Percentiles rank a stretch among this genome's conserved stretches.
Evolutionary conservation across 2,797 vertebrate genomes (phyloP).

Genomic region (Echeneis naucrates): DNA sequence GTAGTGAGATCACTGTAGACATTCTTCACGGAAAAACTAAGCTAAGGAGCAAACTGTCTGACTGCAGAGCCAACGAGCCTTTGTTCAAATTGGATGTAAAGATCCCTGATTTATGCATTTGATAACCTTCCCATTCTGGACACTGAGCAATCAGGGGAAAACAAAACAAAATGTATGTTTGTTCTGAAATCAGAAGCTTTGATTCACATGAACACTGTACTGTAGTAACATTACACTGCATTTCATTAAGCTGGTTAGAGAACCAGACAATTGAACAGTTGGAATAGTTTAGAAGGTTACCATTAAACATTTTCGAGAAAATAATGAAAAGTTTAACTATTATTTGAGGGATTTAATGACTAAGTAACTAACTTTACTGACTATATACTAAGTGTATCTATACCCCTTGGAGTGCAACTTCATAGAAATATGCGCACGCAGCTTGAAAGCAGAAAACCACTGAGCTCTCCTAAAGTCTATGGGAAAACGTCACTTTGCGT

Average conservation of each 20-base stretch:
- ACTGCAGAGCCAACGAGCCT: neutral
- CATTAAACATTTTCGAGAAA: neutral
- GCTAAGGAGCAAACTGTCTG: neutral
- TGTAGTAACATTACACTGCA: neutral
- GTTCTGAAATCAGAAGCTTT: neutral
- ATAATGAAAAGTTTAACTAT: neutral
- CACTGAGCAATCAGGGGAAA: neutral
- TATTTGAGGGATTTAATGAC: neutral
- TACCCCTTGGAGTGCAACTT: too few species aligned
- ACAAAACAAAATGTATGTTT: neutral
- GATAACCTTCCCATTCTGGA: neutral
- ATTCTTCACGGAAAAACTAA: neutral
- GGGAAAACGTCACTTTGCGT: too few species aligned
- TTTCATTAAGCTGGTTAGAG: neutral
- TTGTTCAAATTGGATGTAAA: constrained; percentile 1
- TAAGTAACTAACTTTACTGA: too few species aligned
- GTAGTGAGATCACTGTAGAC: neutral
- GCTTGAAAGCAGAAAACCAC: too few species aligned
- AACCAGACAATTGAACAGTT: neutral
- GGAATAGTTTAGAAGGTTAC: neutral
- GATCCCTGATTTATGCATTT: neutral
- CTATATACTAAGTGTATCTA: too few species aligned
- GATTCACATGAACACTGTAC: neutral
- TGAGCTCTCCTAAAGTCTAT: too few species aligned
- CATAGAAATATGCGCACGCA: too few species aligned